Evolutionary conservation across 2,797 vertebrate genomes (phyloP).

Genomic region (Poeciliopsis paucimaculata): DNA sequence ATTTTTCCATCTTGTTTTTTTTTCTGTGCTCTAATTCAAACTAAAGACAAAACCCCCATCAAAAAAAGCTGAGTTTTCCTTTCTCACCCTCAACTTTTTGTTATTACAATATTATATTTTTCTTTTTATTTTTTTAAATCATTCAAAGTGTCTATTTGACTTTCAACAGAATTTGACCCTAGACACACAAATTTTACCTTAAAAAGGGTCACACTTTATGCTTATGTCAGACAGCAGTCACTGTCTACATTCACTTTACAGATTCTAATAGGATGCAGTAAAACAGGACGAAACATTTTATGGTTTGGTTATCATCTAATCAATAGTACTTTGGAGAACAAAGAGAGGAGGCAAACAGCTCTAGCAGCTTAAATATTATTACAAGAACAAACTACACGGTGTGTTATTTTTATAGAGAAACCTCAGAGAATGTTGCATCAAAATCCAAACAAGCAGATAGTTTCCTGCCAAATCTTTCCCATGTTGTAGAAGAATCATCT

Average conservation of each 20-base stretch:
- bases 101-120: neutral
- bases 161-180: neutral
- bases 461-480: conserved; percentile 45
- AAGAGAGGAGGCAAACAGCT: conserved; percentile 17
- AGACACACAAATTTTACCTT: neutral
- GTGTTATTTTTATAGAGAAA: conserved; percentile 38
- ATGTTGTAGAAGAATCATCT: conserved; percentile 20
- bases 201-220: neutral
- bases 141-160: neutral
- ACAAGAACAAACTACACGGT: conserved; percentile 35
- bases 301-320: conserved; percentile 8
- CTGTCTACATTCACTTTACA: neutral
- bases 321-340: conserved; percentile 21
- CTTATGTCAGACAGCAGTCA: neutral
- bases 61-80: neutral
- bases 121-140: neutral
- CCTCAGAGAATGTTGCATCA: conserved; percentile 22
- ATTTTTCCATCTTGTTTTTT: neutral
- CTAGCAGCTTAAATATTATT: conserved; percentile 34
- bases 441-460: conserved; percentile 29
- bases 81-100: neutral
- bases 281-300: neutral
- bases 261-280: neutral
- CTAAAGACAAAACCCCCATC: neutral
- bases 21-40: neutral